Base-by-base conservation (phyloP, 2,797 vertebrate species). In the Spinibarbus caldwelli region DNA sequence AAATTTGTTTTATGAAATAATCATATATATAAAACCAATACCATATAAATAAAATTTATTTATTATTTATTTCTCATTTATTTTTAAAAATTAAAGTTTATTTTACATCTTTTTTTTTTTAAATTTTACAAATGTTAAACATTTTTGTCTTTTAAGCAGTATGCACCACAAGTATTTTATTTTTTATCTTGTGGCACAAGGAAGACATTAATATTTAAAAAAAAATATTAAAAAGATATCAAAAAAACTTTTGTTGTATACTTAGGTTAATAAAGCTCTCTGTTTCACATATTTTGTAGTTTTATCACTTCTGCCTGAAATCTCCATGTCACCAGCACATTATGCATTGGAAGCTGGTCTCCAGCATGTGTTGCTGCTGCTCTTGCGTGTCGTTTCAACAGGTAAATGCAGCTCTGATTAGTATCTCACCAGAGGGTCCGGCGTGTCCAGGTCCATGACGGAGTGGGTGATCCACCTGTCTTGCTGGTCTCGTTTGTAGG, bases 371-470 rank as follows among this genome's bases (percentile, higher is more conserved):
- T 5, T 38, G 21, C 34, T 36, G 64, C 21, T 64, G 15, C 15
- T 71, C 12, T 45, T 29, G 43, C 21, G 17, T 7, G 17, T 34
- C 4, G 5, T n/a, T 68, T 38, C 59, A 66, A 34, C 41, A 47
- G 77, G 10, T n/a, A 79, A 31, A 3, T 47, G 41, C 19, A 57
- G 9, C 23, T 76, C 2, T 76, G 36, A 34, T 66, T 78, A 49
- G 21, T 10, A 5, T 83, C 97, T 97, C 95, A 98, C 97, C 92
- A 91, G 92, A 84, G 90, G 92, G 68, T 95, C 92, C 36, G 93
- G 87, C 64, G 95, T 91, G 89, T 96, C 95, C 90, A 93, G 91
- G 85, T 97, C 96, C 34, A 96, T 95, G 88, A 93, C 86, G 71
- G 96, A 96, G 86, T 91, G 92, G 71, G 92, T 89, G 72, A 96